Base-by-base conservation (phyloP, 2,797 vertebrate genomes). In the Syngnathus acus region DNA sequence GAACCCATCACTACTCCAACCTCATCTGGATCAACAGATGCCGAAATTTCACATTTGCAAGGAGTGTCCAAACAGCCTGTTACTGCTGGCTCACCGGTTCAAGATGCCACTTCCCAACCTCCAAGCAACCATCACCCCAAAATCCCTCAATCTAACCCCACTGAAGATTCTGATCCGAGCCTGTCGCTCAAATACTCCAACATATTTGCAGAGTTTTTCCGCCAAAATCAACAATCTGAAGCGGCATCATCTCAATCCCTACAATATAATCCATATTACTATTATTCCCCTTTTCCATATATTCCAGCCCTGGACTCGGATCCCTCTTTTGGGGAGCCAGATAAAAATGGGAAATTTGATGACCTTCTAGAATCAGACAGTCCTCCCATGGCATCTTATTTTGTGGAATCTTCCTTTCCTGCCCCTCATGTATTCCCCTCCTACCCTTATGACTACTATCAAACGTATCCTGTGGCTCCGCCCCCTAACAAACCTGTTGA, bases 41-140 rank as follows among this genome's bases (percentile, higher is more conserved):
- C 26, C 2, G 26, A 26, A 40, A 9, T 40, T 47, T 65, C 65
- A 0, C 63, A 4, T 42, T 19, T 62, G 9, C 48, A 62, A 0
- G 62, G 43, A 3, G 11, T 47, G 43, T 14, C 43, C 14, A 13
- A 67, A n/a, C 32, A 50, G 58, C 67, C 3, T 1, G 7, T 45
- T 5, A 42, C 45, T 4, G 11, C 67, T 9, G 55, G 2, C 17
- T 26, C 26, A 1, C 26, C 26, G 26, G 2, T 11, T 1, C 67
- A 70, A 53, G 55, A 51, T 0, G 67, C 64, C 39, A 48, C 67
- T 58, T 58, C 66, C 23, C 78, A 66, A 45, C 70, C 75, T 43
- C 72, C 53, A 0, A 61, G 65, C 76, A 87, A 88, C 76, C 82
- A 88, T 72, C 84, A 79, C 58, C 86, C 87, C 32, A 87, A 90